A percentile compares a stretch with the other conserved stretches of the same genome.
These are phyloP conservation scores for Otocyon megalotis DNA, from an alignment of 2,113 vertebrate genomes.

Conservation along the genomic window DNA sequence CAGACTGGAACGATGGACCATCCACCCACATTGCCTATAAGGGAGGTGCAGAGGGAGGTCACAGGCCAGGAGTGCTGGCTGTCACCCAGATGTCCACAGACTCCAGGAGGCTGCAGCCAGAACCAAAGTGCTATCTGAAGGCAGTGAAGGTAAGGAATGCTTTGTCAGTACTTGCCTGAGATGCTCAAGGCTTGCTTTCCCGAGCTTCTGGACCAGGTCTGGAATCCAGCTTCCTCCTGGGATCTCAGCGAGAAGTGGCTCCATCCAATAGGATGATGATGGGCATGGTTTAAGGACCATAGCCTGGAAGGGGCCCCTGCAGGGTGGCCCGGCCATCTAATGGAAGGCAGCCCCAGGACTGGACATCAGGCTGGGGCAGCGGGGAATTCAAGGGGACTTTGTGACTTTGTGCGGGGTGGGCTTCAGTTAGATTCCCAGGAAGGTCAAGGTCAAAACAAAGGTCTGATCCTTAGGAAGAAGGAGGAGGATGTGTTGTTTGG, in stretches of 20 bases:
- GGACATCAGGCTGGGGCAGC: not conserved
- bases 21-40: not conserved
- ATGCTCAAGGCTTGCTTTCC: not conserved
- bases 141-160: not conserved
- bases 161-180: not conserved
- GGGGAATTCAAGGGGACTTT: not conserved
- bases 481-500: not conserved
- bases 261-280: not conserved
- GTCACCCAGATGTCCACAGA: constrained; percentile 55
- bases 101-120: not conserved
- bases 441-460: not conserved
- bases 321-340: not conserved
- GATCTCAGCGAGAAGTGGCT: not conserved
- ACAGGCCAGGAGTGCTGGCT: not conserved
- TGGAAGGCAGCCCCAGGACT: not conserved
- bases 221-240: not conserved
- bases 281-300: not conserved
- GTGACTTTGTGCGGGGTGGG: fast-evolving
- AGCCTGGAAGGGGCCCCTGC: not conserved
- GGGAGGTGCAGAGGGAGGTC: not conserved
- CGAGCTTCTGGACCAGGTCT: not conserved
- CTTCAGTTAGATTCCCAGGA: not conserved
- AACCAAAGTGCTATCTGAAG: not conserved
- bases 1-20: not conserved
- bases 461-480: no score